phyloP scores from a whole-genome alignment of 2,797 vertebrate species.

The Otolemur crassicaudatus region DNA sequence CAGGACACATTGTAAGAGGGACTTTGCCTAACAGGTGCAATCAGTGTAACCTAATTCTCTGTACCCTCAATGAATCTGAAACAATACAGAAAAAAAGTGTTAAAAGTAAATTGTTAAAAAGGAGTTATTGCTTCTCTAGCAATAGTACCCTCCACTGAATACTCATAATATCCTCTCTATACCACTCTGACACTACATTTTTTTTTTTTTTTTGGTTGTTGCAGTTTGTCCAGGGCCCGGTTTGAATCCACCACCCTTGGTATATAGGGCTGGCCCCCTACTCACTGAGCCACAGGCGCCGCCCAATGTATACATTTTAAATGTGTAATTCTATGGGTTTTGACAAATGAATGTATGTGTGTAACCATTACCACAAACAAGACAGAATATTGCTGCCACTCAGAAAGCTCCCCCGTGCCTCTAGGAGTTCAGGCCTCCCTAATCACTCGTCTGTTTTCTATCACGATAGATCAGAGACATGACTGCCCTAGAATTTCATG shows the following conservation, averaged over 20 bases:
- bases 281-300: no score
- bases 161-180: neutral
- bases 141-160: neutral
- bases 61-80: no score
- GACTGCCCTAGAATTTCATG: neutral
- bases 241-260: no score
- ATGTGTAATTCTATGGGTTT: neutral
- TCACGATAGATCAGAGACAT: neutral
- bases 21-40: no score
- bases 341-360: neutral
- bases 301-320: neutral
- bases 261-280: no score
- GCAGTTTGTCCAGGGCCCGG: no score
- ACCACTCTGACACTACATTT: neutral
- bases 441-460: neutral
- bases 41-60: no score
- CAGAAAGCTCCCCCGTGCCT: neutral
- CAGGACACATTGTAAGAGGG: no score
- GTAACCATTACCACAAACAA: neutral
- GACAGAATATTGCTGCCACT: neutral
- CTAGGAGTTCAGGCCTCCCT: neutral
- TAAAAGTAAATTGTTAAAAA: no score
- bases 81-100: no score
- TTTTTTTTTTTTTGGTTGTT: no score
- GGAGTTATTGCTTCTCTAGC: no score